Base-by-base conservation (phyloP, 2,113 vertebrate species). In the Halichoeres trimaculatus region DNA sequence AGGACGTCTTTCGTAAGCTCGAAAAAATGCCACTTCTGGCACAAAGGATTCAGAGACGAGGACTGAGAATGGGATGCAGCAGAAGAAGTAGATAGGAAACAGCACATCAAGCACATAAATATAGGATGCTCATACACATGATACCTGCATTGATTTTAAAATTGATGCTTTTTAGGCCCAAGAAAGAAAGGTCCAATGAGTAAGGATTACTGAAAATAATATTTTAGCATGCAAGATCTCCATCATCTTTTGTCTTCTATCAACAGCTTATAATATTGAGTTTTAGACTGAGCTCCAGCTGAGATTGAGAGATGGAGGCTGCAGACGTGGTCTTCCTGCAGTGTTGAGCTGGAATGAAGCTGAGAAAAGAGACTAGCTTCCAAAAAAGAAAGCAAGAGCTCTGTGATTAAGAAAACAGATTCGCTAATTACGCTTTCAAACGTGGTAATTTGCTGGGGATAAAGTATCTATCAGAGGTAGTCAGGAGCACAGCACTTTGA, bases 401-500 rank as follows among this genome's bases (percentile, higher is more conserved):
- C 94, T 83, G 90, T 95, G 94, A 97, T 97, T 96, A 96, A 96
- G 93, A 95, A 96, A 96, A 95, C 93, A 95, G 94, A 97, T 96
- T 96, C 94, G 89, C 94, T 97, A 97, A 98, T 97, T 98, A 95
- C 88, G 90, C 93, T 95, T 96, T 95, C 93, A 96, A 96, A 96
- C 92, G 93, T 93, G 91, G 95, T 95, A 95, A 97, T 96, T 98
- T 97, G 94, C 94, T 87, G 94, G 89, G 95, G 94, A 95, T 97
- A 96, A 97, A 96, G 95, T 96, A 98, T 96, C 95, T 94, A 95
- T 97, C 96, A 98, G 95, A 94, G 95, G 94, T 86, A 94, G 94
- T 94, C 94, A 93, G 92, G 94, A 94, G 94, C 92, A 85, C 88
- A 91, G 90, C 92, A 93, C 91, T 95, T 91, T 93, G 94, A 95